Base-by-base conservation (phyloP, 2,888 invertebrate genomes). In the Drosophila meridiana region DNA sequence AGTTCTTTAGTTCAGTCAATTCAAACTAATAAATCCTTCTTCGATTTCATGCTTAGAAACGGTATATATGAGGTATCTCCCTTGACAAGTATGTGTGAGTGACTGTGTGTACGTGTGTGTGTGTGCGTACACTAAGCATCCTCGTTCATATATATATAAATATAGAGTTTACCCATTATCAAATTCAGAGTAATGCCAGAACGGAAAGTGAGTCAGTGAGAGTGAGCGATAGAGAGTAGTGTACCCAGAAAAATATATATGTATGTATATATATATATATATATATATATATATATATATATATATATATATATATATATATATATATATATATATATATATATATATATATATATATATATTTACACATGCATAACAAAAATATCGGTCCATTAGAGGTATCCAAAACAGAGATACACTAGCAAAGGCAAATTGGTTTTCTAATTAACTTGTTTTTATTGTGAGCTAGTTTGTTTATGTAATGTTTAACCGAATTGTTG, bases 361-460 rank as follows among this genome's bases (percentile, higher is more conserved):
- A 43, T 20, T 50, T 32, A 45, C 30, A 32, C 43, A 53, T 38
- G 38, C 43, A 47, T 30, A 34, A 14, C 47, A 11, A 28, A 69
- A 28, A 26, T 40, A 63, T 48, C 63, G 34, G 34, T 43, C 40
- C 38, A 40, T 45, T 48, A 40, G 7, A 30, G 20, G 28, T 48
- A 38, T 55, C 36, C 40, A 59, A 53, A 36, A 52, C 26, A 36
- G 34, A 53, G 13, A 53, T 32, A 70, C 55, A 45, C 48, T 52
- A 30, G 73, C 55, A 72, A 85, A 82, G 62, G 74, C 78, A 52
- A 61, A 59, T 61, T 66, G 59, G 67, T 79, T 81, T 80, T 73
- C 70, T 70, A 74, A 84, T 67, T 74, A 76, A 85, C 72, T 85
- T 68, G 71, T 85, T 75, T 81, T 89, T 84, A 90, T 87, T 82